phyloP scores from a whole-genome alignment of 2,888 invertebrate species.

The Zele albiditarsus region DNA sequence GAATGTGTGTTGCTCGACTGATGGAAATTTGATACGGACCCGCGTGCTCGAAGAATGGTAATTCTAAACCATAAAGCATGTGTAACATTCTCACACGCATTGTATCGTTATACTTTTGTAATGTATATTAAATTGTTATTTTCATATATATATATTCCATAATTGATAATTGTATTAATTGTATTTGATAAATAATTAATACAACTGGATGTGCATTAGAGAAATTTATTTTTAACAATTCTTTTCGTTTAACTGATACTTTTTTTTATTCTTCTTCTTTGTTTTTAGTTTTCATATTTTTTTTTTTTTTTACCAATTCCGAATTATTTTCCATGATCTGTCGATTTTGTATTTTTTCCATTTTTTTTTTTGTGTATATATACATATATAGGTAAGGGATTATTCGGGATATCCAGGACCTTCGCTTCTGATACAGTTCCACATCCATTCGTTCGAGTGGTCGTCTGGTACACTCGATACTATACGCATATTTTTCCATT shows the following conservation, averaged over 20 bases:
- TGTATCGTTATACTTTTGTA: neutral
- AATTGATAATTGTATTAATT: too few relatives aligned
- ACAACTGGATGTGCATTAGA: too few relatives aligned
- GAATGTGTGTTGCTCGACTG: neutral
- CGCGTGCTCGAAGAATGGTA: constrained; percentile 10
- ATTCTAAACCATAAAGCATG: constrained; percentile 35
- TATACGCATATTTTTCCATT: constrained; percentile 33
- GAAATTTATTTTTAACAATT: too few relatives aligned
- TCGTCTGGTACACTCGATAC: constrained; percentile 23
- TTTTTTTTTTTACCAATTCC: neutral
- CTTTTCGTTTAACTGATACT: too few relatives aligned
- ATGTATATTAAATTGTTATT: too few relatives aligned
- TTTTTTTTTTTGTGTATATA: neutral
- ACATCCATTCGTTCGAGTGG: constrained; percentile 30
- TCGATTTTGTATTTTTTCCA: neutral
- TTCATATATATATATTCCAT: too few relatives aligned
- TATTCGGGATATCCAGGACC: constrained; percentile 26
- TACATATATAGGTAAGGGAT: constrained; percentile 6
- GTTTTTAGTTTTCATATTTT: neutral
- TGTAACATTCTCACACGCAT: constrained; percentile 30
- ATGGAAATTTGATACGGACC: constrained; percentile 32
- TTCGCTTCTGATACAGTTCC: constrained; percentile 22
- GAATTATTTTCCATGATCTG: neutral
- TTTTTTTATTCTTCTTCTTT: too few relatives aligned
- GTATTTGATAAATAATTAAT: too few relatives aligned